Evolutionary conservation across 2,797 vertebrate species (phyloP), one percentile per base, ranked within the genome.

Genomic region (Catostomus latipinnis): DNA sequence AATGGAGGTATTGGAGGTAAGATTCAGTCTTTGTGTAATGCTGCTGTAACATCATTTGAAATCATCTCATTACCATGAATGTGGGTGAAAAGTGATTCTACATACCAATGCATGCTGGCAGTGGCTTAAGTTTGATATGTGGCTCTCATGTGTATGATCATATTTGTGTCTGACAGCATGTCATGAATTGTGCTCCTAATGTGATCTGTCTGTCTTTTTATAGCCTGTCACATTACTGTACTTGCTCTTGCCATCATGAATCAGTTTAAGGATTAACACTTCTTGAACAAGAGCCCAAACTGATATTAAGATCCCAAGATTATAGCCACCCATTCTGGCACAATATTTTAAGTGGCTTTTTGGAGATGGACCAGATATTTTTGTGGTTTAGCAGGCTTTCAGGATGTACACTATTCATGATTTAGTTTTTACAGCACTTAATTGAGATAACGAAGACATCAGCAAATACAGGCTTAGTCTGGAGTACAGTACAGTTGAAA

Each of bases 1-100:
- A 91, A 90, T 86, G 92, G 91, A 89, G 92, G 88, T 82, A 87
- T 89, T 68, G 91, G 88, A 93, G 94, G 94, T 95, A 93, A 94
- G 93, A 84, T 61, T 54, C 16, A 83, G 46, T 86, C 67, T 87
- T 60, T 82, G 53, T 56, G 18, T 67, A 34, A 65, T 71, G 9
- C 8, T 14, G 45, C 69, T 50, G 14, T 52, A 81, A 61, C n/a
- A 46, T 49, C n/a, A 73, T 57, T 70, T 57, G 34, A 49, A 63
- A 67, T 81, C 58, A 72, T 66, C 60, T 10, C 68, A 60, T 77
- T 14, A 16, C 13, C 2, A 34, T 45, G 13, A 52, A 80, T 74
- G 50, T 46, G 46, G 13, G 56, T 60, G 58, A 58, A 49, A 48
- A 34, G 5, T 18, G 14, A 54, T 10, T 62, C 46, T 22, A 34